phyloP scores from a whole-genome alignment of 2,888 invertebrate species.

The Eulithis testata region DNA sequence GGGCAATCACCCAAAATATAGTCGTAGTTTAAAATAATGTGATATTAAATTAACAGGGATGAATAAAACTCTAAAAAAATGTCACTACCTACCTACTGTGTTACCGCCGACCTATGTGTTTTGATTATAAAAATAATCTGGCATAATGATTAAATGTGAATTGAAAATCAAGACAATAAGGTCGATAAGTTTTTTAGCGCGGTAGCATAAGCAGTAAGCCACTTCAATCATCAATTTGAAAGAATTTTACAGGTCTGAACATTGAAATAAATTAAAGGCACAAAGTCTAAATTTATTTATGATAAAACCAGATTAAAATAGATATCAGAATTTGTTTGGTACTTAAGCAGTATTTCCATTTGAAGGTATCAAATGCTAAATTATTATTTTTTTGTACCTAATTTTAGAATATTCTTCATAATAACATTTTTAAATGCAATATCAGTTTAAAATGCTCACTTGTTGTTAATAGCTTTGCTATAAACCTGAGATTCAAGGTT shows the following conservation, averaged over 20 bases:
- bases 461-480: slow-evolving; percentile 18
- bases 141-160: too few species aligned
- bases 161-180: too few species aligned
- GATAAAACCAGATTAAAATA: slow-evolving; percentile 67
- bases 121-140: background rate
- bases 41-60: slow-evolving; percentile 8
- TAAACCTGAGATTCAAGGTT: slow-evolving; percentile 52
- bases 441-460: slow-evolving; percentile 3
- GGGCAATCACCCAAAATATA: slow-evolving; percentile 9
- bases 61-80: slow-evolving; percentile 12
- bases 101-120: background rate
- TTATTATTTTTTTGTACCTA: too few species aligned
- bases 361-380: slow-evolving; percentile 19
- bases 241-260: slow-evolving; percentile 36
- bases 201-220: background rate
- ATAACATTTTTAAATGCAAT: slow-evolving; percentile 20
- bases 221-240: slow-evolving; percentile 46
- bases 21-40: slow-evolving; percentile 18
- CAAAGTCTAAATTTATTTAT: slow-evolving; percentile 65
- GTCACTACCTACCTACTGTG: background rate
- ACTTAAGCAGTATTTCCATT: slow-evolving; percentile 30
- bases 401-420: too few species aligned
- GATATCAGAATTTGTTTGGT: slow-evolving; percentile 42
- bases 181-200: too few species aligned
- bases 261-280: slow-evolving; percentile 75